phyloP scores from a whole-genome alignment of 1,140 invertebrate genomes.

The Aethina tumida region DNA sequence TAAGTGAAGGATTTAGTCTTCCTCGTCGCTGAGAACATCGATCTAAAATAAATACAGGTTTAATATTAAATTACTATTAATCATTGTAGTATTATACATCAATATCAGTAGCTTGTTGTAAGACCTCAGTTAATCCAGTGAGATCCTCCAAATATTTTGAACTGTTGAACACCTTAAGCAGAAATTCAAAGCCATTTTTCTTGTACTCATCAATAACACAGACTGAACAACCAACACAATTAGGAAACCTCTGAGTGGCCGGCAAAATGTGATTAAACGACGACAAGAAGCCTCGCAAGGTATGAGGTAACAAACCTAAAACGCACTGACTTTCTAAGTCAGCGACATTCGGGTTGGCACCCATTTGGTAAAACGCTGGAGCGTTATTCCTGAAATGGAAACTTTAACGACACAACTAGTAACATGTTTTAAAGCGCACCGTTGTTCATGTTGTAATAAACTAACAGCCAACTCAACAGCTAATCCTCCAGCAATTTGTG shows the following conservation, averaged over 20 bases:
- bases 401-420: not conserved
- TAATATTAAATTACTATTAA: no score
- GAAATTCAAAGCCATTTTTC: slow-evolving; percentile 61
- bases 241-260: slow-evolving; percentile 71
- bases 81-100: no score
- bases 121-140: slow-evolving; percentile 71
- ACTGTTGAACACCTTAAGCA: slow-evolving; percentile 77
- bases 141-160: slow-evolving; percentile 79
- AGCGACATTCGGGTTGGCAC: slow-evolving; percentile 13
- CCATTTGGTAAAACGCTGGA: slow-evolving; percentile 46
- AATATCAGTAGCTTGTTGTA: slow-evolving; percentile 48
- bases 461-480: slow-evolving; percentile 87
- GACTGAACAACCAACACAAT: slow-evolving; percentile 86
- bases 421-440: slow-evolving; percentile 38
- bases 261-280: slow-evolving; percentile 71
- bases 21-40: no score
- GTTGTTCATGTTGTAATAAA: slow-evolving; percentile 73
- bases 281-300: slow-evolving; percentile 83
- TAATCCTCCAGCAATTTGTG: slow-evolving; percentile 80
- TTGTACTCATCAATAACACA: slow-evolving; percentile 57
- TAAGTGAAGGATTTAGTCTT: no score
- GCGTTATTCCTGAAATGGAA: slow-evolving; percentile 43
- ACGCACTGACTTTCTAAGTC: slow-evolving; percentile 46
- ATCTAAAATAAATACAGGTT: no score
- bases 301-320: slow-evolving; percentile 85